Conservation (phyloP, 2,888 invertebrate species). For the Mythimna vitellina region DNA sequence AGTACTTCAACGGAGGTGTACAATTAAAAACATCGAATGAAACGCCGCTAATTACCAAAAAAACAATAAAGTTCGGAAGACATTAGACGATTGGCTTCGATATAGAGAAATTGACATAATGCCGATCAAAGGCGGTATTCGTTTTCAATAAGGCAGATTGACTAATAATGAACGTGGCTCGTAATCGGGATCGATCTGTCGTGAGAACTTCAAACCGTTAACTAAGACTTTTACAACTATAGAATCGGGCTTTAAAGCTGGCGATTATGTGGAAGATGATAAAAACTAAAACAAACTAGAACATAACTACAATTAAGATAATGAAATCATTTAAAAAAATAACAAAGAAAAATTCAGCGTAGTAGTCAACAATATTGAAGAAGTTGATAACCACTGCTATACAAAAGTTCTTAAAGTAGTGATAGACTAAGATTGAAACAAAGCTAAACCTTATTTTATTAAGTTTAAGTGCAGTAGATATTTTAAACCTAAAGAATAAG, state of each 20-base stretch:
- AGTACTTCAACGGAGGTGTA: constrained; percentile 58
- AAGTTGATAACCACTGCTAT: background rate
- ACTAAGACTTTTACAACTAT: constrained; percentile 86
- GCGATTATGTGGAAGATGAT: constrained; percentile 55
- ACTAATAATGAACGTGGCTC: constrained; percentile 87
- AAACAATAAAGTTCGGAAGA: constrained; percentile 74
- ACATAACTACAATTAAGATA: background rate
- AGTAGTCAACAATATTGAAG: background rate
- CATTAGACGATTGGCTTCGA: constrained; percentile 71
- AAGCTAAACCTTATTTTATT: background rate
- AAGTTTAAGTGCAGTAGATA: constrained; percentile 31
- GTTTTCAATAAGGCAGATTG: constrained; percentile 88
- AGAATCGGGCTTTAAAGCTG: constrained; percentile 68
- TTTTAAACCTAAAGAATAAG: constrained; percentile 20
- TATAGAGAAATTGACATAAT: constrained; percentile 84
- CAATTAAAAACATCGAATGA: constrained; percentile 73
- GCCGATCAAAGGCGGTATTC: constrained; percentile 85
- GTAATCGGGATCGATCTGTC: constrained; percentile 85
- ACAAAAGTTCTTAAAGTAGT: background rate
- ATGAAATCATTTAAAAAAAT: background rate
- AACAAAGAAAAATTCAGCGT: background rate
- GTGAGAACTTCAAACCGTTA: constrained; percentile 87
- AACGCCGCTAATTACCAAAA: constrained; percentile 76
- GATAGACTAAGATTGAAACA: background rate
- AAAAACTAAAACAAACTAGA: background rate